Evolutionary conservation across 2,113 vertebrate genomes (phyloP).

Genomic region (Heloderma charlesbogerti): DNA sequence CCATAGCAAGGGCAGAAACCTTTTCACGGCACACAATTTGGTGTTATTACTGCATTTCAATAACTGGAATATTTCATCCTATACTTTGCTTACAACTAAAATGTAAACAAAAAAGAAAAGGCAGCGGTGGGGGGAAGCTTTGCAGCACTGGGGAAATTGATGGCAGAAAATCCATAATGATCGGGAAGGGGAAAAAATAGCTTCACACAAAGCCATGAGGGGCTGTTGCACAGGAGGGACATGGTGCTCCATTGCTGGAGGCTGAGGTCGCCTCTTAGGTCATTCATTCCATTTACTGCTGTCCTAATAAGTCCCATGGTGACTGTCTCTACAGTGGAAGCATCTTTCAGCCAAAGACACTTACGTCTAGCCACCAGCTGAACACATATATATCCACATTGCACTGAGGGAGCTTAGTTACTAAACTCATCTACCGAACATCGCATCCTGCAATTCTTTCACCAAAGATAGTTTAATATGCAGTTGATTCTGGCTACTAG

Average conservation of each 20-base stretch:
- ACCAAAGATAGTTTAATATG: not conserved
- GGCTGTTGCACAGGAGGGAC: slow-evolving; percentile 48
- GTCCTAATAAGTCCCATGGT: slow-evolving; percentile 63
- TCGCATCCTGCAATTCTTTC: not conserved
- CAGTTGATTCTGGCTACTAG: not conserved
- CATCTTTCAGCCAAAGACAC: slow-evolving; percentile 42
- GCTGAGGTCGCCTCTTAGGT: slow-evolving; percentile 61
- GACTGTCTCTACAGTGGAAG: slow-evolving; percentile 27
- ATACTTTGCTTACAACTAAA: not conserved
- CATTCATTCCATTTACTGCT: slow-evolving; percentile 66
- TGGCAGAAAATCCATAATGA: slow-evolving; percentile 3
- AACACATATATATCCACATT: not conserved
- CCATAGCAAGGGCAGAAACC: not conserved
- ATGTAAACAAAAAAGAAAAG: not conserved
- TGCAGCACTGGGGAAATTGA: not conserved
- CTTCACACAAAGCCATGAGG: slow-evolving; percentile 32
- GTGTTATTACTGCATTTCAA: not conserved
- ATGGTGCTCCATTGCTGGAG: slow-evolving; percentile 59
- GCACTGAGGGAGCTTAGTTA: not conserved
- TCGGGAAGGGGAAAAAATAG: not conserved
- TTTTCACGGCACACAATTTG: not conserved
- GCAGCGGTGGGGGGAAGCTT: too few species aligned
- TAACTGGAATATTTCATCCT: not conserved
- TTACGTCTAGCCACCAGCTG: not conserved
- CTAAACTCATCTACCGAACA: not conserved